Base-by-base conservation (phyloP, 2,113 vertebrate species). In the Peucedramus taeniatus region DNA sequence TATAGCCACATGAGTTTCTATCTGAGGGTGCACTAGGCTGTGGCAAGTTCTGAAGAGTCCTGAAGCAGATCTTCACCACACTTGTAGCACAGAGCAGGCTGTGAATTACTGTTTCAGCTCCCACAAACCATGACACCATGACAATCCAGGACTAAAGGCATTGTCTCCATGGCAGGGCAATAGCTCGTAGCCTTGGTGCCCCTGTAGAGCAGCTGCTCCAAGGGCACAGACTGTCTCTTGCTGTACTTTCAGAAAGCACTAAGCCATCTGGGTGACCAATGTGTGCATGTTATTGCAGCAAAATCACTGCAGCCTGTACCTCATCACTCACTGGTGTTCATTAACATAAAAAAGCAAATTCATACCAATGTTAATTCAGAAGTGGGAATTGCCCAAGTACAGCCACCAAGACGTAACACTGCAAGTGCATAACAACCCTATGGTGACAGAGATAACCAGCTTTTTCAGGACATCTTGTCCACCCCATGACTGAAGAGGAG, bases 401-500 rank as follows among this genome's bases (percentile, higher is more conserved):
- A 74, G 68, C 64, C 92, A 90, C 35, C 90, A 64, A 92, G 56
- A 95, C 0, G 23, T 56, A 70, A 90, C 65, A 78, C 65, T 92
- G 59, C 68, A 79, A 90, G 57, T 30, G 80, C 31, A 4, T 33
- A 74, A 17, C 27, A 93, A 57, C 33, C 60, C 77, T 89, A 59
- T 47, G 37, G 82, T 39, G 56, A 85, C 4, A 49, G 66, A 95
- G 53, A 91, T 10, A 92, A 85, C 56, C 77, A 69, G 66, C 69
- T 89, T 71, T 96, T 83, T 81, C 64, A 85, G 87, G 76, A 89
- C 83, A 78, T 53, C 63, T 86, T 42, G 61, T 93, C 88, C 96
- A 84, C 60, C 61, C 94, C 86, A 69, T 6, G 44, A 76, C 87
- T 95, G 61, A 94, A 90, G 81, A 94, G 86, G 89, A 95, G 95